A percentile compares a stretch with the other conserved stretches of the same genome.
Evolutionary conservation across 1,140 invertebrate species (phyloP).

Genomic region (Monochamus saltuarius): DNA sequence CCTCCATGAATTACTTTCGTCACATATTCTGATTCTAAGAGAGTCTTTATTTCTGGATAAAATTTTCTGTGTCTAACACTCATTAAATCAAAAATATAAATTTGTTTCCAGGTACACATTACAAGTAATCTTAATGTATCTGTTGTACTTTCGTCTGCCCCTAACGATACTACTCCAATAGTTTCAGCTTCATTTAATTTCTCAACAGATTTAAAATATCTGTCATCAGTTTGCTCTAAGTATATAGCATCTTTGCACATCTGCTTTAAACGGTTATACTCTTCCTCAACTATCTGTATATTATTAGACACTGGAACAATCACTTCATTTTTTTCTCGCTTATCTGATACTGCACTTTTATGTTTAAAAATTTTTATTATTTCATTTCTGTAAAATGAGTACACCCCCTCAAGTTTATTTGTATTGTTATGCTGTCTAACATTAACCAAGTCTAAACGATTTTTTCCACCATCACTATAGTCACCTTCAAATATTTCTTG

Average conservation of each 20-base stretch:
- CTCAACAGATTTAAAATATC: slow-evolving; percentile 30
- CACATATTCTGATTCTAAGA: slow-evolving; percentile 30
- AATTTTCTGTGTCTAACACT: slow-evolving; percentile 17
- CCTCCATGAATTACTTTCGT: slow-evolving; percentile 32
- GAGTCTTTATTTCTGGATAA: slow-evolving; percentile 28
- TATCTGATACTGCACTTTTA: neutral
- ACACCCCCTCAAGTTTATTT: slow-evolving; percentile 22
- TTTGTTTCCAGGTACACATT: slow-evolving; percentile 26
- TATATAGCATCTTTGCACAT: slow-evolving; percentile 25
- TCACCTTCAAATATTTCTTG: slow-evolving; percentile 29
- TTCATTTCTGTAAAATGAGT: slow-evolving; percentile 30
- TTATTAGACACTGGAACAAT: slow-evolving; percentile 3
- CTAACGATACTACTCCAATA: slow-evolving; percentile 24
- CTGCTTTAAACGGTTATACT: slow-evolving; percentile 29
- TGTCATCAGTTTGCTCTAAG: slow-evolving; percentile 27
- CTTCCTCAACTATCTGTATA: slow-evolving; percentile 26
- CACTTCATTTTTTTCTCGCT: neutral
- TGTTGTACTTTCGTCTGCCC: slow-evolving; percentile 20
- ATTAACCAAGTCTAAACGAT: slow-evolving; percentile 22
- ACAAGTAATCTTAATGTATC: slow-evolving; percentile 21
- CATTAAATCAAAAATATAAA: slow-evolving; percentile 28
- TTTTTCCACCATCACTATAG: slow-evolving; percentile 25
- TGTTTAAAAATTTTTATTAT: slow-evolving; percentile 22
- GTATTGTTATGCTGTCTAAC: slow-evolving; percentile 31
- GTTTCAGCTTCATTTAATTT: slow-evolving; percentile 23